Evolutionary conservation across 2,113 vertebrate genomes (phyloP), one percentile per base, ranked within the genome.

Genomic region (Lepisosteus osseus): DNA sequence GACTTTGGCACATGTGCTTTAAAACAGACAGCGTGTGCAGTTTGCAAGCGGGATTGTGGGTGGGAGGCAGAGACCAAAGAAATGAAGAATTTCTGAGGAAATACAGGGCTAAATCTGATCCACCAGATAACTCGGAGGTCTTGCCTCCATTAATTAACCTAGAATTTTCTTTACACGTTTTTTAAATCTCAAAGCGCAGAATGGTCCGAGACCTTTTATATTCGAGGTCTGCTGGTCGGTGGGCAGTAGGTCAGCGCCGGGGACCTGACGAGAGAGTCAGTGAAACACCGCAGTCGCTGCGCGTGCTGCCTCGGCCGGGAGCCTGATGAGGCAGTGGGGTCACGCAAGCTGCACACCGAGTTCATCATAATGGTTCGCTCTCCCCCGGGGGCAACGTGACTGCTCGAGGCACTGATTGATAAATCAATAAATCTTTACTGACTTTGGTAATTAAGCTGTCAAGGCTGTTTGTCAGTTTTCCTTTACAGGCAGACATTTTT

Each of bases 391-490:
- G 90, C 68, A 79, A 89, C 92, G 85, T 87, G 88, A 89, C 84
- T 69, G 91, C 94, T 89, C 7, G 77, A 83, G 92, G 94, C 89
- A 72, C 87, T 94, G 90, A 97, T 95, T 97, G 94, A 96, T 96
- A 96, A 97, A 95, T 95, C 95, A 94, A 95, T 96, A 96, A 95
- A 97, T 97, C 95, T 95, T 95, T 96, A 94, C 92, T 89, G 89
- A 90, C 89, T 89, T 93, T 91, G 89, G 94, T 95, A 95, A 96
- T 95, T 95, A 96, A 95, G 89, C 92, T 95, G 94, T 96, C 95
- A 95, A 89, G 87, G 86, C 82, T 79, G 85, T 88, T 89, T 95
- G 92, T 94, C 79, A 80, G 83, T 85, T 81, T 83, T 88, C 75
- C 83, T 62, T 59, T 92, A 89, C 85, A 81, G 92, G 87, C 85